These are phyloP conservation scores for Ochropacha duplaris DNA, from an alignment of 2,888 invertebrate species.

Conservation along the genomic window DNA sequence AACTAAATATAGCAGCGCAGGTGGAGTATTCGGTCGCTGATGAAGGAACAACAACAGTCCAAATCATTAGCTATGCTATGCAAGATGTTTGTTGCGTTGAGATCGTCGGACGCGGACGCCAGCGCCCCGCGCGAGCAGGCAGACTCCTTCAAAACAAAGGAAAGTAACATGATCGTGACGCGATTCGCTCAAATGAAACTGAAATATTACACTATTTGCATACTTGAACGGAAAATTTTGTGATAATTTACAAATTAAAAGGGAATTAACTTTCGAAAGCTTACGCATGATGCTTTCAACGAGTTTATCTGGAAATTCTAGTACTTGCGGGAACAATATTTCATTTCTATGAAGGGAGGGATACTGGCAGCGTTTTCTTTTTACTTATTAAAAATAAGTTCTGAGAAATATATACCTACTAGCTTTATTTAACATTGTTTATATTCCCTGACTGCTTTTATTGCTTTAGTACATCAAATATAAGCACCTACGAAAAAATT, in stretches of 20 bases:
- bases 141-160: conserved; percentile 11
- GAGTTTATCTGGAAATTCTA: conserved; percentile 1
- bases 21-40: conserved; percentile 58
- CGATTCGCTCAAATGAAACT: neutral
- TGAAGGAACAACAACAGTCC: conserved; percentile 51
- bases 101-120: neutral
- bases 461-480: neutral
- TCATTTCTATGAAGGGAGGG: neutral
- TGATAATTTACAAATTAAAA: neutral
- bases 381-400: too few relatives aligned
- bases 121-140: conserved; percentile 4
- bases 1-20: conserved; percentile 75
- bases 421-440: neutral
- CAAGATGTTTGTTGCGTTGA: conserved; percentile 6
- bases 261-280: neutral
- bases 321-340: neutral
- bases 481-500: too few relatives aligned
- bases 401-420: too few relatives aligned
- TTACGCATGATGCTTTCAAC: neutral
- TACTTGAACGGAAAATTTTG: neutral
- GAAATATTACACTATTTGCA: neutral
- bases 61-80: conserved; percentile 36
- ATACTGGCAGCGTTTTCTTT: neutral
- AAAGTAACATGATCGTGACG: conserved; percentile 7
- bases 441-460: neutral